Base-by-base conservation (phyloP, 2,797 vertebrate species). In the Eupleurogrammus muticus region DNA sequence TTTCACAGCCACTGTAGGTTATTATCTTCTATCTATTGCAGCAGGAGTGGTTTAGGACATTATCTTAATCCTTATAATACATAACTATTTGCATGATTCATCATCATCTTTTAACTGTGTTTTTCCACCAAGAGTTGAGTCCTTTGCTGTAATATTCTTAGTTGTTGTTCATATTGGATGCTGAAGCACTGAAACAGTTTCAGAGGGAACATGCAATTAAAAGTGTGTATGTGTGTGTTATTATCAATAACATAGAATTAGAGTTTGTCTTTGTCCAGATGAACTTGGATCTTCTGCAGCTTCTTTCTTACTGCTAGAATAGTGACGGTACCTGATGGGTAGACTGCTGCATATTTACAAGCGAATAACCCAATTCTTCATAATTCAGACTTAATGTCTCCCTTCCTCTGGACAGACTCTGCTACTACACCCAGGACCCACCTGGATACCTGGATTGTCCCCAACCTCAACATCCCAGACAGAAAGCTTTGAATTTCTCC, bases 241-340 rank as follows among this genome's bases (percentile, higher is more conserved):
- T 61, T 51, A 0, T 85, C 78, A 0, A 23, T 23, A 7, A 85
- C 75, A 19, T 4, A 71, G 64, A 83, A 85, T 0, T 38, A 47
- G 65, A 86, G 54, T 5, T 74, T 77, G 5, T 70, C 67, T 65
- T 14, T 13, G 16, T 86, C 77, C 70, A 88, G 58, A 2, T 59
- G 34, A 32, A 82, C 64, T 46, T 73, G 6, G 81, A 87, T 71
- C 77, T 38, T 72, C 50, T 52, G 60, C 0, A 66, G 63, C 28
- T 23, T 59, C 60, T 59, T 66, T 65, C 54, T 75, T 44, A 79
- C 36, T 3, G 34, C 2, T 2, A 80, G 52, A n/a, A 32, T 8
- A 0, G n/a, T 1, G 0, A 9, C 32, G 0, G n/a, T 35, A 1
- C 16, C 20, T 7, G 14, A 23, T 42, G 55, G 8, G 1, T 40